Evolutionary conservation across 2,797 vertebrate genomes (phyloP), one percentile per base, ranked within the genome.

Genomic region (Malurus leucopterus): DNA sequence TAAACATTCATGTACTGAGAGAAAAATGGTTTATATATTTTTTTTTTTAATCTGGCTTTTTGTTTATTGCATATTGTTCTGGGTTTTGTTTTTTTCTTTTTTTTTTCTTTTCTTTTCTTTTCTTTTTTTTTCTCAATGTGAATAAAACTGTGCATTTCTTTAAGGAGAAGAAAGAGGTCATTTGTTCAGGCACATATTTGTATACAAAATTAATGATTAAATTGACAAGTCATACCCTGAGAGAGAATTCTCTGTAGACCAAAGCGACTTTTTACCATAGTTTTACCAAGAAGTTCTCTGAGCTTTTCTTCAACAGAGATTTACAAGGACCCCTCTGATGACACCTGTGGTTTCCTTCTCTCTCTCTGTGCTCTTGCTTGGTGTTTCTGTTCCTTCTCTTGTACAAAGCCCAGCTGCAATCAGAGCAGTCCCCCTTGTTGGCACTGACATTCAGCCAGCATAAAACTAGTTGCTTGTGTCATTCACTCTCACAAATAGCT

Each of bases 21-120:
- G 57, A 4, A 73, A 40, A 11, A n/a, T n/a, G n/a, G n/a, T n/a
- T n/a, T n/a, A n/a, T 0, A 4, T 34, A 18, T 0, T 0, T 0
- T 9, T 49, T 82, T 81, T 4, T 22, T 93, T 84, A 11, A 67
- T 65, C 30, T 69, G 34, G 0, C 4, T n/a, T 68, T 34, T 67
- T 70, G n/a, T 44, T 55, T 30, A 6, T 38, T 76, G 11, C 49
- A 64, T 38, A 7, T 67, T n/a, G 7, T 22, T 59, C 16, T 41
- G 22, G 13, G 13, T 34, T 41, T 36, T 29, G 6, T 49, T 46
- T 59, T 23, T 49, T 15, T 6, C n/a, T 50, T 15, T 34, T 41
- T 36, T n/a, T n/a, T n/a, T 49, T 46, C 54, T 23, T 49, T 15
- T 6, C n/a, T 50, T 15, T 34, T 41, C n/a, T 11, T 15, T 34